Base-by-base conservation (phyloP, 2,888 invertebrate genomes). In the Steinernema scapterisci region DNA sequence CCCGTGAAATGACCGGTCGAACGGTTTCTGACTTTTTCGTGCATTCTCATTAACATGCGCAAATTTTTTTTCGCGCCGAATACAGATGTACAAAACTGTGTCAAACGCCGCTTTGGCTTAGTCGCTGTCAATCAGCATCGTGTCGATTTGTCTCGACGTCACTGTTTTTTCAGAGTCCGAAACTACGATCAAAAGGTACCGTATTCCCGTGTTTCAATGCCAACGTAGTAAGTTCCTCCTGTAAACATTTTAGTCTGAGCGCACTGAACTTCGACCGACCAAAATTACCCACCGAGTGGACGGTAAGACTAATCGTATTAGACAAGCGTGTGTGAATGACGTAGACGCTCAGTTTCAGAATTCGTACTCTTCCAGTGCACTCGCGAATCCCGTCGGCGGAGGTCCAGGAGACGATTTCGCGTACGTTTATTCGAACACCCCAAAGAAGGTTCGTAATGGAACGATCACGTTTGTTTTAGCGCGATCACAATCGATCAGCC, bases 401-500 rank as follows among this genome's bases (percentile, higher is more conserved):
- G 31, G 31, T 31, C 31, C 27, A 27, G 31, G 16, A 7, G 23
- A 52, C 52, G 63, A 63, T 13, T 63, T 63, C 31, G 27, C 63
- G 63, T 63, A 63, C 27, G 63, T 63, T 27, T 16, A 1, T 63
- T 16, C 2, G 7, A 11, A 7, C 13, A 2, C 13, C 25, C 19
- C 23, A 63, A n/a, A 23, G 11, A 19, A 23, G 21, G 19, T 21
- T 11, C 23, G 19, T 52, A n/a, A 11, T 48, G 48, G 48, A 7
- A 48, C 52, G 21, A 21, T 52, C 52, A 52, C 19, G 23, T 52
- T 31, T 63, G 63, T 63, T 63, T 63, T 63, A 63, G 63, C 13
- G 63, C 31, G 19, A 63, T 63, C n/a, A 63, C 63, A 63, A 63
- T 63, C 63, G 63, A 63, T 63, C 63, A 63, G 38, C 63, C 63